Percentiles rank a stretch among this genome's conserved stretches.
Conservation (phyloP, 2,113 vertebrate genomes). For the Etheostoma cragini region DNA sequence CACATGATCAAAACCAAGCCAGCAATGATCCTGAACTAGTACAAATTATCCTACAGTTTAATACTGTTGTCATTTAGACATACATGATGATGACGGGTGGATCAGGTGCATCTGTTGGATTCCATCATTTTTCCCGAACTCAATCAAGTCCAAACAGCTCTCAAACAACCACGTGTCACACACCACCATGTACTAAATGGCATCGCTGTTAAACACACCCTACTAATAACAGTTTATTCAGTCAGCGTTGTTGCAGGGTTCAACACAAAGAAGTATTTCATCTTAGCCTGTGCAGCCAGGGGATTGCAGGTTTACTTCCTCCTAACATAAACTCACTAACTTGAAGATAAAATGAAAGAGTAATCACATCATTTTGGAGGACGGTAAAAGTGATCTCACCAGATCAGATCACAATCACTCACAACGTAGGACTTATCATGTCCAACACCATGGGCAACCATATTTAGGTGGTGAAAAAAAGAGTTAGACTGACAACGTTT, state of each 20-base stretch:
- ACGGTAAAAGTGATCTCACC: neutral
- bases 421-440: neutral
- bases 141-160: neutral
- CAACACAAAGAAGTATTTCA: neutral
- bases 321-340: neutral
- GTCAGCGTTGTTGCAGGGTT: neutral
- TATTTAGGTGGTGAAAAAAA: neutral
- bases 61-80: neutral
- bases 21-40: neutral
- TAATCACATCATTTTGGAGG: neutral
- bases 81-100: neutral
- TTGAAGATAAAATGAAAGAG: neutral
- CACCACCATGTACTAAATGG: neutral
- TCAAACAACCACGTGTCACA: neutral
- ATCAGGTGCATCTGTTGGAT: neutral
- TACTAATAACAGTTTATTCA: neutral
- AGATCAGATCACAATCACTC: too few species aligned
- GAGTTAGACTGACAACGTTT: neutral
- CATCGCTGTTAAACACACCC: neutral
- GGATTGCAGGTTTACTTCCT: neutral
- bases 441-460: constrained; percentile 1
- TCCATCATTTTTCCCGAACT: neutral
- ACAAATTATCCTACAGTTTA: neutral
- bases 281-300: neutral
- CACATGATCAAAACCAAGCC: neutral